Percentiles rank a stretch among this genome's conserved stretches.
These are phyloP conservation scores for Alouatta palliata DNA, from an alignment of 2,113 vertebrate species.

Conservation along the genomic window DNA sequence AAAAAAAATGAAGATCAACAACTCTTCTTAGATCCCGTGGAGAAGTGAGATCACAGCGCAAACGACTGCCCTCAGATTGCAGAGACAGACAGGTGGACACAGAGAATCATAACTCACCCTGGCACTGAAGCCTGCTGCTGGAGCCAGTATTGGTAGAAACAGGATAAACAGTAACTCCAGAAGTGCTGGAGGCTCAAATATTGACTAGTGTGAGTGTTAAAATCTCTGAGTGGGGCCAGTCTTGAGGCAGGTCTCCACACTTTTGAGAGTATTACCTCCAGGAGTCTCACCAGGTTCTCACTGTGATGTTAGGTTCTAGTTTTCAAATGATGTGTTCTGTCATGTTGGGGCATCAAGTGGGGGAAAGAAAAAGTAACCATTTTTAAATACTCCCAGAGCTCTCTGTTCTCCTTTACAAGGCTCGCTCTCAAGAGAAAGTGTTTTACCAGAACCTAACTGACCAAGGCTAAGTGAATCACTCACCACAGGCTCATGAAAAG, in stretches of 20 bases:
- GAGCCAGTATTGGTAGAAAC: neutral
- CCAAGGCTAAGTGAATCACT: too few species aligned
- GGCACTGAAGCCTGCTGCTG: neutral
- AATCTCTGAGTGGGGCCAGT: neutral
- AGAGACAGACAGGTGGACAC: neutral
- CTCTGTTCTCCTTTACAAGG: neutral
- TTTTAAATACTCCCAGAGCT: neutral
- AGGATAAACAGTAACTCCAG: neutral
- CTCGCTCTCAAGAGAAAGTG: neutral
- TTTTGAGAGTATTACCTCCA: neutral
- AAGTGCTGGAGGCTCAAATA: neutral
- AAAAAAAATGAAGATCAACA: neutral
- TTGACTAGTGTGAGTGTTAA: neutral
- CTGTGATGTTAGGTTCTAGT: neutral
- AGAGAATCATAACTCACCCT: neutral
- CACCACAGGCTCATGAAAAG: neutral
- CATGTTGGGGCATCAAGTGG: neutral
- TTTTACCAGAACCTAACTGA: neutral
- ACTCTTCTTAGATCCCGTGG: neutral
- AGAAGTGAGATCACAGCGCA: neutral
- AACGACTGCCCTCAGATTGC: neutral
- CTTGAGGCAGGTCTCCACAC: neutral
- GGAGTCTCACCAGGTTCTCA: neutral
- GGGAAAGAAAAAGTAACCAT: neutral
- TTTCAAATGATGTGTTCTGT: neutral